Evolutionary conservation across 2,888 invertebrate species (phyloP), one percentile per base, ranked within the genome.

Genomic region (Athalia cordata): DNA sequence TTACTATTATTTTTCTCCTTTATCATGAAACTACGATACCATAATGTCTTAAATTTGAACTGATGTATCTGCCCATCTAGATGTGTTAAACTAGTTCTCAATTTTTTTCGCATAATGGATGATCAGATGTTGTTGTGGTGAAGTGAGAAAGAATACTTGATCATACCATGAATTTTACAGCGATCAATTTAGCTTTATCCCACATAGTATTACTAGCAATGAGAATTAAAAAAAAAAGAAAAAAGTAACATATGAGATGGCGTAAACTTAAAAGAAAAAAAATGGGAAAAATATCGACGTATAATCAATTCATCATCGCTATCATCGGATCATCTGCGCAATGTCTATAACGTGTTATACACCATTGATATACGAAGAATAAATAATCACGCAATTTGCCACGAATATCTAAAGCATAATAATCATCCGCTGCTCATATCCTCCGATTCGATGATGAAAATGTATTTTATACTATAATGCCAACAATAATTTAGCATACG

Each of bases 321-420:
- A 79, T 80, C 78, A 81, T 78, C 81, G 80, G 80, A 83, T 83
- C 85, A 88, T 88, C 89, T 89, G 90, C 89, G 86, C 84, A 85
- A 85, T 89, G 87, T 90, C 90, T 90, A 90, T 90, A 59, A 29
- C 7, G 45, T 72, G 59, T 11, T 29, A 43, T 59, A n/a, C 59
- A 57, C 57, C 45, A 43, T 55, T 8, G 4, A 43, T 43, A 45
- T n/a, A n/a, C 13, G 15, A n/a, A 62, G 62, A 15, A 62, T 50
- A 45, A 45, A 49, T 43, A 72, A 47, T 72, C 13, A 29, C 59
- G 3, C 45, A 57, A 11, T 57, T 72, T 59, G 0, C 29, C 4
- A 45, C 43, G 8, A 72, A 59, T 29, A 29, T 29, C 29, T 11
- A 7, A n/a, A 72, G 13, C 47, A 6, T 72, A 7, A 47, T 29